Percentiles rank a stretch among this genome's conserved stretches.
These are phyloP conservation scores for Chaenocephalus aceratus DNA, from an alignment of 2,113 vertebrate genomes.

Conservation along the genomic window DNA sequence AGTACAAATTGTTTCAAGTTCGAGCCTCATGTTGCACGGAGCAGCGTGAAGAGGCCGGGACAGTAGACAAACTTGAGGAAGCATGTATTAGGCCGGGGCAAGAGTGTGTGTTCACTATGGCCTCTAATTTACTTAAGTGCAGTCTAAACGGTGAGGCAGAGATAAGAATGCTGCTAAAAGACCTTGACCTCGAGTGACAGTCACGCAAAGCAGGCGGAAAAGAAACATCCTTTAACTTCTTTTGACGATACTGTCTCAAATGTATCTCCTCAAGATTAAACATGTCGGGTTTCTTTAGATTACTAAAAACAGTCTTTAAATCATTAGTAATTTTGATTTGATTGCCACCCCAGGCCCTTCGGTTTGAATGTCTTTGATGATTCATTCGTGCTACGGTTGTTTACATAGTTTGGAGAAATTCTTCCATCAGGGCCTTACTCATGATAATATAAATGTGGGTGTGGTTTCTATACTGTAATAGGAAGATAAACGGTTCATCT, in stretches of 20 bases:
- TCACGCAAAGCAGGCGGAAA: constrained; percentile 62
- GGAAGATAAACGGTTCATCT: constrained; percentile 55
- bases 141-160: constrained; percentile 52
- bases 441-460: constrained; percentile 8
- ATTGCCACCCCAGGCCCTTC: not conserved
- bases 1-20: not conserved
- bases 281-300: not conserved
- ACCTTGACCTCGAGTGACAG: constrained; percentile 69
- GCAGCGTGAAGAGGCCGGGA: not conserved
- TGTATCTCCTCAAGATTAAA: constrained; percentile 31
- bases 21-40: not conserved
- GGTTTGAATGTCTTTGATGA: constrained; percentile 27
- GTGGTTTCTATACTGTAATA: constrained; percentile 45
- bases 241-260: constrained; percentile 14
- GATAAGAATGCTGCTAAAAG: constrained; percentile 72
- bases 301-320: constrained; percentile 31
- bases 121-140: constrained; percentile 74
- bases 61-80: constrained; percentile 18
- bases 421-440: constrained; percentile 46
- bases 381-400: constrained; percentile 38
- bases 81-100: constrained; percentile 20
- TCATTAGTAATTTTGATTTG: constrained; percentile 48
- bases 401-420: constrained; percentile 25
- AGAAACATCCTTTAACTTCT: constrained; percentile 43
- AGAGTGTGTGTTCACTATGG: constrained; percentile 32